Percentiles rank a stretch among this genome's conserved stretches.
Evolutionary conservation across 2,113 vertebrate genomes (phyloP).

Genomic region (Gallinago jamesoni): DNA sequence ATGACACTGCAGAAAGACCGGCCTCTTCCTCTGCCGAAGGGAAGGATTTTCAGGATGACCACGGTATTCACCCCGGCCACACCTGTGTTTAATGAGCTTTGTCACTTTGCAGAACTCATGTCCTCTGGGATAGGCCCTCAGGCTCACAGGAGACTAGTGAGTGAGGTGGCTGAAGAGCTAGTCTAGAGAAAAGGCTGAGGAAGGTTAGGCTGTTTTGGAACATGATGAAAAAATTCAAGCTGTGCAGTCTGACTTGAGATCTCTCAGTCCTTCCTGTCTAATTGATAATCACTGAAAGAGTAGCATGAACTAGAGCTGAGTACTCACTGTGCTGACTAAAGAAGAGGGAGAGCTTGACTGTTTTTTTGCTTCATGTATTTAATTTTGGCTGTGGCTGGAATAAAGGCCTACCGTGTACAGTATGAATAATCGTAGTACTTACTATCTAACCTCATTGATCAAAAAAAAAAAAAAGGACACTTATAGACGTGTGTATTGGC

Average conservation of each 20-base stretch:
- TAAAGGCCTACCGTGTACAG: not conserved
- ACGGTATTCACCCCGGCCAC: not conserved
- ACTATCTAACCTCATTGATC: not conserved
- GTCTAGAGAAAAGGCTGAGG: not conserved
- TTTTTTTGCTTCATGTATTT: not conserved
- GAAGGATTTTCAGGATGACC: not conserved
- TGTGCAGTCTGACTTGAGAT: not conserved
- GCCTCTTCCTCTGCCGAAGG: not conserved
- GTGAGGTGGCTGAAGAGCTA: not conserved
- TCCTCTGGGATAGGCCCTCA: not conserved
- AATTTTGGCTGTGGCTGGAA: not conserved
- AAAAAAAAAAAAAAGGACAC: not conserved
- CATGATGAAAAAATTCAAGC: not conserved
- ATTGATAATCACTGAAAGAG: not conserved
- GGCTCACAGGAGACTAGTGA: not conserved
- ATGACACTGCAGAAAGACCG: not conserved
- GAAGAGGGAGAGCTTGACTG: not conserved
- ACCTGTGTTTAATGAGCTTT: not conserved
- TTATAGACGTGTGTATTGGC: not conserved
- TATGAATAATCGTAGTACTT: not conserved
- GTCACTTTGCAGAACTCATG: not conserved
- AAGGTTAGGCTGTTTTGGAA: not conserved
- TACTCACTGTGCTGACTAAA: not conserved
- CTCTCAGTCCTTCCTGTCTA: not conserved
- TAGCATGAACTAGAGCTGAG: not conserved